Evolutionary conservation across 2,113 vertebrate species (phyloP), one percentile per base, ranked within the genome.

Genomic region (Catagonus wagneri): DNA sequence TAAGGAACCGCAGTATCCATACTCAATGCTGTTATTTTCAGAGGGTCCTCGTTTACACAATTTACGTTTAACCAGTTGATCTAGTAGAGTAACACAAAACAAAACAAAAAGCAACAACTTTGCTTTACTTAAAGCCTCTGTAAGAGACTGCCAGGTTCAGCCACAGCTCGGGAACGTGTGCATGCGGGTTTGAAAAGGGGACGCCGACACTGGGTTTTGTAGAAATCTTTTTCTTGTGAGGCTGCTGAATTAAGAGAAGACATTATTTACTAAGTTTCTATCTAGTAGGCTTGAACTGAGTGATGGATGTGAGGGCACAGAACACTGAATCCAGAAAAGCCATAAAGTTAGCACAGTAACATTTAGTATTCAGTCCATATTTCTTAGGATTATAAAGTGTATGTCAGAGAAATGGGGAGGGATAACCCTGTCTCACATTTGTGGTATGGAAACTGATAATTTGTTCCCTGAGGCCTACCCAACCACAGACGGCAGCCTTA

Each of bases 221-320:
- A 61, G 36, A 76, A 84, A 78, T 34, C 44, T 50, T 95, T 95
- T 91, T 63, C 81, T 65, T 80, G 56, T 34, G 27, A 91, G 58
- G n/a, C 7, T 39, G 72, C 34, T 29, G 50, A 83, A 63, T 85
- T 71, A 72, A 22, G 11, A 79, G n/a, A 54, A 89, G 80, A 79
- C 34, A 86, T 19, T 39, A 36, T 56, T 79, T 65, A 79, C 29
- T 61, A 76, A 20, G 11, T 89, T 83, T 83, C 25, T 44, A 10
- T 69, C 29, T 50, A 32, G 23, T 22, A 68, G 34, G 32, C 52
- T 61, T 84, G 69, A 52, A 39, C 3, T 89, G 69, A 89, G 74
- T 44, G 50, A 74, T 56, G 56, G 20, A 56, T 56, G 56, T 81
- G 56, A 81, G n/a, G 66, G 20, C n/a, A 65, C 50, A 72, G 23